Evolutionary conservation across 2,888 invertebrate species (phyloP).

Genomic region (Sminthurinus aureus): DNA sequence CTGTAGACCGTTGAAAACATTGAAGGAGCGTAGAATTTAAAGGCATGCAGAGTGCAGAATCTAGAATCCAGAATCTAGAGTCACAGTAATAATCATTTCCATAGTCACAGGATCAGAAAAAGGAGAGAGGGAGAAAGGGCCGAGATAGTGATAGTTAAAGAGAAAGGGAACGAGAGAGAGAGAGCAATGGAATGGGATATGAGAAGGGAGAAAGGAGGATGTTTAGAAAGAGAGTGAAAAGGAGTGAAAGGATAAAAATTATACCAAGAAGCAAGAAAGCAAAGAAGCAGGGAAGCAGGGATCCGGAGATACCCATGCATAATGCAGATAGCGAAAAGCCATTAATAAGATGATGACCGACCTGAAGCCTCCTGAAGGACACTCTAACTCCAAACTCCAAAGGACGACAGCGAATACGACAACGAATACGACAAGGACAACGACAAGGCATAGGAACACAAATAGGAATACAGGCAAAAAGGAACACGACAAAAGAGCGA

Average conservation of each 20-base stretch:
- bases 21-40: too few species aligned
- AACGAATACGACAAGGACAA: not conserved
- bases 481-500: not conserved
- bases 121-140: too few species aligned
- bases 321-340: constrained; percentile 34
- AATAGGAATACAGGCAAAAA: not conserved
- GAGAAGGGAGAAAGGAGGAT: not conserved
- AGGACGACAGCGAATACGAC: not conserved
- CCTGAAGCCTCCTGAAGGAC: constrained; percentile 18
- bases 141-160: too few species aligned
- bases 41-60: too few species aligned
- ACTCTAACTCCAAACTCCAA: not conserved
- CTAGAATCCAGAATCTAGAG: too few species aligned
- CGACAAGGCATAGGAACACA: not conserved
- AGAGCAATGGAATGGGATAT: not conserved
- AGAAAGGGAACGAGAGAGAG: not conserved
- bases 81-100: too few species aligned
- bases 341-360: constrained; percentile 36
- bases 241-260: constrained; percentile 10
- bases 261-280: not conserved
- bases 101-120: not conserved
- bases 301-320: constrained; percentile 19
- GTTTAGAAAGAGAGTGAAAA: not conserved
- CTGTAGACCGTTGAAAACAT: too few species aligned
- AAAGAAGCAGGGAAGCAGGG: constrained; percentile 7